These are phyloP conservation scores for Pristionchus exspectatus DNA, from an alignment of 2,888 invertebrate genomes.

Conservation along the genomic window DNA sequence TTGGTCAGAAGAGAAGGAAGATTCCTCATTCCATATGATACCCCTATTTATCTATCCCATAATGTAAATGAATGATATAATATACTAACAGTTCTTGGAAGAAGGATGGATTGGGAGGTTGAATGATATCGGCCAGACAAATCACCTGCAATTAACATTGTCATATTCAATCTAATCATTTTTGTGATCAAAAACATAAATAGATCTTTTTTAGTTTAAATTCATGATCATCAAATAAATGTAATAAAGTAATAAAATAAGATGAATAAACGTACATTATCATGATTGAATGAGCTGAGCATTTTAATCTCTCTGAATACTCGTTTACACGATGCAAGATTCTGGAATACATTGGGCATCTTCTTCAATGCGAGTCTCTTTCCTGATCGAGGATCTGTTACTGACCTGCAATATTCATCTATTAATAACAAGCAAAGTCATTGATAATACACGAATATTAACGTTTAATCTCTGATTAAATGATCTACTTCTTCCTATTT, in stretches of 20 bases:
- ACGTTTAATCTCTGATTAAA: neutral
- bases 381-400: constrained; percentile 96
- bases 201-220: neutral
- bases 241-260: neutral
- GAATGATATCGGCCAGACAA: constrained; percentile 97
- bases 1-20: neutral
- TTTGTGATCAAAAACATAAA: neutral
- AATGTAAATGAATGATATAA: neutral
- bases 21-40: neutral
- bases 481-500: neutral
- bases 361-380: constrained; percentile 98
- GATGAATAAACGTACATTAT: constrained; percentile 89
- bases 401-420: neutral
- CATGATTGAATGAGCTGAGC: constrained; percentile 99
- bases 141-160: constrained; percentile 87
- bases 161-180: neutral
- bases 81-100: constrained; percentile 96
- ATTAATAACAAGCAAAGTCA: neutral
- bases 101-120: constrained; percentile 98
- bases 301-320: constrained; percentile 99
- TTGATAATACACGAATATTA: neutral
- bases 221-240: neutral
- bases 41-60: neutral
- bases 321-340: constrained; percentile 97
- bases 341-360: constrained; percentile 99